Percentiles rank a stretch among this genome's conserved stretches.
phyloP scores from a whole-genome alignment of 30 jellyfish, hydroid and myxozoan genomes.

The Euphysa ruthae region DNA sequence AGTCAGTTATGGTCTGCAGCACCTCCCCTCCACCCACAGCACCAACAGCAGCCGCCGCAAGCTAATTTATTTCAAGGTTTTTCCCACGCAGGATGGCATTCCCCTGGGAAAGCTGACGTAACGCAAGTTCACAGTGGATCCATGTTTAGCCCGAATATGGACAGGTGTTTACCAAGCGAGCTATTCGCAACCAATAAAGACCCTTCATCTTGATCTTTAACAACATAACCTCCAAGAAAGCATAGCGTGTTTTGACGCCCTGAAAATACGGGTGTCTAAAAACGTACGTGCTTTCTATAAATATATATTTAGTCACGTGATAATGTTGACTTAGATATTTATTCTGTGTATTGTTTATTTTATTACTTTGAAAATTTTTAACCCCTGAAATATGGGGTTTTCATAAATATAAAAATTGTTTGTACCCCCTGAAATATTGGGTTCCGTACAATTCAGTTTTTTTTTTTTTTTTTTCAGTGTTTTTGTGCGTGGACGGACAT shows the following conservation, averaged over 20 bases:
- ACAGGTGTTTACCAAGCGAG: constrained; percentile 33
- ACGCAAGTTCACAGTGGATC: not conserved
- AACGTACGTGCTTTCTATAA: not conserved
- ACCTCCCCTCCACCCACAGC: constrained; percentile 18
- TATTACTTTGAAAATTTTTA: not conserved
- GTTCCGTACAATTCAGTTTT: too few species aligned
- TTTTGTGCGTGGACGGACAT: too few species aligned
- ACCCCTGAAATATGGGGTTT: constrained; percentile 33
- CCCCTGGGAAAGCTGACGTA: not conserved
- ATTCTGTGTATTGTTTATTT: constrained; percentile 6
- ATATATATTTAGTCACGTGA: not conserved
- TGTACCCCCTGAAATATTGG: constrained; percentile 24
- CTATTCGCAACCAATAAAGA: constrained; percentile 1
- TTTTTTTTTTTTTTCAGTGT: too few species aligned
- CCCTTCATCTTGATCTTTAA: not conserved
- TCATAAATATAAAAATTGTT: not conserved
- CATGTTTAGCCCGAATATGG: constrained; percentile 26
- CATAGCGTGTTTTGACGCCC: constrained; percentile 1
- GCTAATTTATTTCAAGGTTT: constrained; percentile 5
- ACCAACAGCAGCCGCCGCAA: constrained; percentile 8
- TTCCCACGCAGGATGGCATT: constrained; percentile 13
- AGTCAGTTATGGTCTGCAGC: constrained; percentile 26
- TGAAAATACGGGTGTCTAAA: constrained; percentile 10
- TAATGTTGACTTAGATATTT: not conserved
- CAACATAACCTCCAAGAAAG: not conserved